Evolutionary conservation across 2,113 vertebrate genomes (phyloP).

Genomic region (Vombatus ursinus): DNA sequence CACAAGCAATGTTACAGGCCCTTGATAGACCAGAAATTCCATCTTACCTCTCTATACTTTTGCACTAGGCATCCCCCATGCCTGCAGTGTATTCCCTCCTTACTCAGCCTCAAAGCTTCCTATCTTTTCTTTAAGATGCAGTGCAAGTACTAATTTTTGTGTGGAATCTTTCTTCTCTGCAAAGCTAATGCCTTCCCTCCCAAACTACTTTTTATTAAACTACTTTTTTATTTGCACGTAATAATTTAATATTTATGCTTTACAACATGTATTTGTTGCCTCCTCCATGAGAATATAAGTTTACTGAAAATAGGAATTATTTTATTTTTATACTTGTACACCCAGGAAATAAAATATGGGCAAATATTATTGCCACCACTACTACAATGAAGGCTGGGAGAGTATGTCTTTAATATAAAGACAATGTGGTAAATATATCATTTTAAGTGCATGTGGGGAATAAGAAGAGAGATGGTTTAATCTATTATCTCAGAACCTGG

Average conservation of each 20-base stretch:
- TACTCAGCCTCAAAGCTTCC: neutral
- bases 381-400: neutral
- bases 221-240: neutral
- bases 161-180: neutral
- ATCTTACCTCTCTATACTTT: neutral
- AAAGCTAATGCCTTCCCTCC: neutral
- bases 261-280: neutral
- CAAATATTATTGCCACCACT: neutral
- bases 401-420: neutral
- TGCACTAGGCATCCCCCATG: too few relatives aligned
- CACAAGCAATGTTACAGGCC: neutral
- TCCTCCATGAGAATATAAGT: neutral
- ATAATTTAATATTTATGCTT: neutral
- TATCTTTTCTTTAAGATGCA: neutral
- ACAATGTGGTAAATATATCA: neutral
- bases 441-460: neutral
- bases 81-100: neutral
- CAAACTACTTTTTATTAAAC: neutral
- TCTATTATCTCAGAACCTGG: slow-evolving; percentile 24
- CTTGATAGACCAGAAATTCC: neutral
- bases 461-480: slow-evolving; percentile 30
- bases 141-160: neutral
- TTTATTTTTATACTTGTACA: neutral
- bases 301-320: neutral
- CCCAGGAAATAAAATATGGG: neutral